These are phyloP conservation scores for Bombus confusus DNA, from an alignment of 1,140 invertebrate genomes.

Conservation along the genomic window DNA sequence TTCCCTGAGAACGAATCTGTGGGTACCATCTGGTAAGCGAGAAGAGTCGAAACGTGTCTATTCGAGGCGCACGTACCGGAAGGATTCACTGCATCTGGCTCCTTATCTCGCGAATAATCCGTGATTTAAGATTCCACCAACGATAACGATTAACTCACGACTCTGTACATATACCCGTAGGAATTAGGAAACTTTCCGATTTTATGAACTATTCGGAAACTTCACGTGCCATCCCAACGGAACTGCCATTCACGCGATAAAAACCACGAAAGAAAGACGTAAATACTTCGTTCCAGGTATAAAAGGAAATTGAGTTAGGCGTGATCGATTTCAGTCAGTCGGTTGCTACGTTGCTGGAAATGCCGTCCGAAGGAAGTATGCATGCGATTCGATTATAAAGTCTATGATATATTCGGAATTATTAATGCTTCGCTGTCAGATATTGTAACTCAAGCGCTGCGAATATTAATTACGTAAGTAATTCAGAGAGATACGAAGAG, in stretches of 20 bases:
- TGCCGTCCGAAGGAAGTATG: neutral
- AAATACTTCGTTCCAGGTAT: neutral
- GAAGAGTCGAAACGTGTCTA: slow-evolving; percentile 71
- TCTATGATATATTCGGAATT: too few relatives aligned
- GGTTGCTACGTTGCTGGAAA: neutral
- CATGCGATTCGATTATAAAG: too few relatives aligned
- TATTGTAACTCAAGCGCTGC: neutral
- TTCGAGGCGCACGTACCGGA: slow-evolving; percentile 65
- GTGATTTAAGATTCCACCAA: slow-evolving; percentile 44
- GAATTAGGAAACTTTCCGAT: neutral
- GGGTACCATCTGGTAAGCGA: slow-evolving; percentile 50
- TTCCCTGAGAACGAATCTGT: slow-evolving; percentile 42
- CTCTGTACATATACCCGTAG: neutral
- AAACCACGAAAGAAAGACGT: neutral
- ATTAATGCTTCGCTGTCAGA: neutral
- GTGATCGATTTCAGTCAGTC: too few relatives aligned
- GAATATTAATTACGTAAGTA: neutral
- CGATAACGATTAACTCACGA: slow-evolving; percentile 33
- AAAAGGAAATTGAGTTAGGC: neutral
- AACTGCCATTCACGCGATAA: neutral
- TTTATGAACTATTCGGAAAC: neutral
- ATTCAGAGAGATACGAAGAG: neutral
- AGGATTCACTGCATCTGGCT: slow-evolving; percentile 60
- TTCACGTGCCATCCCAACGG: neutral
- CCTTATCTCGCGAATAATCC: slow-evolving; percentile 62